Conservation (phyloP, 1,140 invertebrate genomes). For the Aphis craccivora region DNA sequence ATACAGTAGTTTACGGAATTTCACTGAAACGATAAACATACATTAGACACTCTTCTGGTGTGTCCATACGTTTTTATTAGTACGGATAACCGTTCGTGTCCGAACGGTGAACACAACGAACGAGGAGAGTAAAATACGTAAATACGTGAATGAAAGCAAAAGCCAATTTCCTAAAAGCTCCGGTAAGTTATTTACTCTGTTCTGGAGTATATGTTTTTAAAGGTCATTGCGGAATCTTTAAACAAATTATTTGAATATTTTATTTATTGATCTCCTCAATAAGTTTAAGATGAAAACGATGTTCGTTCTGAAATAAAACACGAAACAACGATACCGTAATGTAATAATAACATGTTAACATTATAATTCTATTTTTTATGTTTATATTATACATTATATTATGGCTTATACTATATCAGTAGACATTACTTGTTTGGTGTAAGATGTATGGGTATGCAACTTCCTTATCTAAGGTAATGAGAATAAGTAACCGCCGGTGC, state of each 20-base stretch:
- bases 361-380: background rate
- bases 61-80: background rate
- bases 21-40: constrained; percentile 1
- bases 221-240: background rate
- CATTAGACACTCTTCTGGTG: background rate
- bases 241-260: constrained; percentile 25
- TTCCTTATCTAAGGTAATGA: background rate
- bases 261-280: background rate
- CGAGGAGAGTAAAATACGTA: background rate
- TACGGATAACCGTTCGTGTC: background rate
- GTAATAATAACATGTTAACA: background rate
- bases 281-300: background rate
- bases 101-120: background rate
- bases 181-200: background rate
- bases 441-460: background rate
- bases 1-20: background rate
- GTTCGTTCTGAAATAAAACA: background rate
- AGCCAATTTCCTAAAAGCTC: constrained; percentile 17
- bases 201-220: background rate
- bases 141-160: background rate
- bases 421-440: background rate
- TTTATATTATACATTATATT: background rate
- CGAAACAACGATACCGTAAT: background rate
- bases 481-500: too few relatives aligned
- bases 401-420: background rate